Conservation (phyloP, 2,797 vertebrate species). For the Bothrops alternatus region DNA sequence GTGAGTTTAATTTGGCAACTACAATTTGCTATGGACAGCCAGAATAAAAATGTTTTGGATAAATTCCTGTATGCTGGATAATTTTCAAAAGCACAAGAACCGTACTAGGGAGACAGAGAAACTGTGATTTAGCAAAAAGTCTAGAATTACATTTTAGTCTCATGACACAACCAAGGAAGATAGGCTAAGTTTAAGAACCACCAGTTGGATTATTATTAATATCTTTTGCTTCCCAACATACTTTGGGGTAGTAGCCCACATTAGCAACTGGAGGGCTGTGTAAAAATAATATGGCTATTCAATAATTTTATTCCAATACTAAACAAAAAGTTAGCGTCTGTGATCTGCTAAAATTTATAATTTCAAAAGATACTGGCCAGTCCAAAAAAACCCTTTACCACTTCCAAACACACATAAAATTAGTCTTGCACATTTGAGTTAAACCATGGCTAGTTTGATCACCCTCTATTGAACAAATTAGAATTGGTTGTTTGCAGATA, state of each 20-base stretch:
- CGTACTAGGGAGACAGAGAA: not conserved
- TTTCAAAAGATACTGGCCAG: not conserved
- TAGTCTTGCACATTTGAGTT: not conserved
- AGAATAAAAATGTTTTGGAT: not conserved
- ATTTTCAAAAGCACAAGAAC: not conserved
- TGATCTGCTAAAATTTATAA: not conserved
- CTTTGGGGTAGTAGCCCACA: not conserved
- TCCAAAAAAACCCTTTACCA: not conserved
- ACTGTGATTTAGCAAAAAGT: not conserved
- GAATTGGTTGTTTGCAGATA: not conserved
- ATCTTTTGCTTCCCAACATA: not conserved
- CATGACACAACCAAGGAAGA: not conserved
- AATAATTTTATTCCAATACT: not conserved
- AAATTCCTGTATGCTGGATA: too few relatives aligned
- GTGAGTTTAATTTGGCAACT: not conserved
- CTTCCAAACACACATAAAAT: not conserved
- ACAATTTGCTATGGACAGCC: not conserved
- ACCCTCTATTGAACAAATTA: not conserved
- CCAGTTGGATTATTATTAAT: not conserved
- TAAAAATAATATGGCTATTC: not conserved
- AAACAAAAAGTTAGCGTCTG: not conserved
- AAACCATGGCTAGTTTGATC: not conserved
- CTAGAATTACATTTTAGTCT: not conserved
- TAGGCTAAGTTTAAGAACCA: not conserved
- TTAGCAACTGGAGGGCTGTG: not conserved